Evolutionary conservation across 1,140 invertebrate genomes (phyloP), one percentile per base, ranked within the genome.

Genomic region (Plectrocnemia conspersa): DNA sequence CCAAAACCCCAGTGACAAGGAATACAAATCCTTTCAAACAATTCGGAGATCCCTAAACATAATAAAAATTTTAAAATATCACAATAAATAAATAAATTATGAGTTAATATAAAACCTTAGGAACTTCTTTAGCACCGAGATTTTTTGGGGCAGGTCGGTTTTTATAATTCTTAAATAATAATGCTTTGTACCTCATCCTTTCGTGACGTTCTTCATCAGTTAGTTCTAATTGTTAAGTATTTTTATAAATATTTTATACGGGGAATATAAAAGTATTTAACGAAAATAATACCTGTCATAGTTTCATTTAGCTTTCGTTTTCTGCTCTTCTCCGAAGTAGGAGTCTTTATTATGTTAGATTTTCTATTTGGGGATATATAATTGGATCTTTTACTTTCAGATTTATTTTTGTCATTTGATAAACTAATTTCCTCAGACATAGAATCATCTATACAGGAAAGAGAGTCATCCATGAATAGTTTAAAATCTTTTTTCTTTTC

Each of bases 1-100:
- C 92, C 9, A 93, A 73, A 3, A 95, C 86, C 16, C 93, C 93
- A 54, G 91, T 94, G 35, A 92, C 72, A 6, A 96, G 70, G 69
- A 97, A 94, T 21, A 81, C 86, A 56, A 88, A 69, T 46, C 86
- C 85, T 45, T 81, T 79, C 2, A 95, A 69, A 66, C 90, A 91
- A 65, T 82, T 77, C 16, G 84, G 78, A 52, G 77, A 77, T 24
- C 90, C 91, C 82, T 88, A 52, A 29, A 75, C 70, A 32, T 19
- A 56, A 56, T 45, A 46, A 59, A 18, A 36, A 50, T 38, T 36
- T 29, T 54, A 46, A 19, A 57, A 44, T 42, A 49, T 22, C 18
- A n/a, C 23, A 6, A 24, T 36, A 41, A 38, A 11, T 4, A 54
- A 52, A 9, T 25, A 2, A 58, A 27, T 56, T n/a, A 40, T n/a